Evolutionary conservation across 2,797 vertebrate genomes (phyloP).

Genomic region (Macrochelys suwanniensis): DNA sequence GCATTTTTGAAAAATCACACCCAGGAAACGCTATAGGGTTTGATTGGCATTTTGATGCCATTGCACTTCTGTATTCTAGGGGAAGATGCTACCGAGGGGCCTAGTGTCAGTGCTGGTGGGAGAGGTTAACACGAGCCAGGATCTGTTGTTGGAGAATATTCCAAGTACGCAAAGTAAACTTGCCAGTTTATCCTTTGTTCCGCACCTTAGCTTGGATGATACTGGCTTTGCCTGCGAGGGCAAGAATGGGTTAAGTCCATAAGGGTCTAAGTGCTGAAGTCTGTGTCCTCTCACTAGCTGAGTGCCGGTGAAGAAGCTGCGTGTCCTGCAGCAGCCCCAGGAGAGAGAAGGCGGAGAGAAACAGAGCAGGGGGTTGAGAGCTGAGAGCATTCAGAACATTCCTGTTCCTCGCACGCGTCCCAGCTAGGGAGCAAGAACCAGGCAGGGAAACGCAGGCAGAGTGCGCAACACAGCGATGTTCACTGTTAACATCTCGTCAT

Average conservation of each 20-base stretch:
- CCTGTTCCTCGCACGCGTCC: not conserved
- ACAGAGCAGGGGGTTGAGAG: fast-evolving
- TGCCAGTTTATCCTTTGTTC: not conserved
- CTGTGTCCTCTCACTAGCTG: not conserved
- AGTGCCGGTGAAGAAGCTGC: fast-evolving
- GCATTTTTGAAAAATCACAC: not conserved
- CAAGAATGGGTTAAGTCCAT: constrained; percentile 19
- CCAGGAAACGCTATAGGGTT: not conserved
- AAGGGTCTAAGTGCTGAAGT: not conserved
- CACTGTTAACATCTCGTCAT: constrained; percentile 86
- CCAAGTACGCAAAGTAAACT: fast-evolving
- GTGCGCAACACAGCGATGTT: constrained; percentile 78
- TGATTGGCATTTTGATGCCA: not conserved
- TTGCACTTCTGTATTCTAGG: fast-evolving
- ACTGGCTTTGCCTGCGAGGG: not conserved
- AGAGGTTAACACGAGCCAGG: fast-evolving
- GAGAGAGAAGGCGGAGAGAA: not conserved
- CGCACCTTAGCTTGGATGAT: fast-evolving
- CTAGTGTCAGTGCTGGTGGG: not conserved
- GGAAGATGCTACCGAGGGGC: not conserved
- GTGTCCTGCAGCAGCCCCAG: fast-evolving
- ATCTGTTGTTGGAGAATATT: not conserved
- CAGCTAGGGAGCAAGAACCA: fast-evolving
- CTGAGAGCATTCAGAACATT: not conserved
- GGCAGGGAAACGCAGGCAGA: not conserved